These are phyloP conservation scores for Rhopalosiphum padi DNA, from an alignment of 1,140 invertebrate genomes.

Conservation along the genomic window DNA sequence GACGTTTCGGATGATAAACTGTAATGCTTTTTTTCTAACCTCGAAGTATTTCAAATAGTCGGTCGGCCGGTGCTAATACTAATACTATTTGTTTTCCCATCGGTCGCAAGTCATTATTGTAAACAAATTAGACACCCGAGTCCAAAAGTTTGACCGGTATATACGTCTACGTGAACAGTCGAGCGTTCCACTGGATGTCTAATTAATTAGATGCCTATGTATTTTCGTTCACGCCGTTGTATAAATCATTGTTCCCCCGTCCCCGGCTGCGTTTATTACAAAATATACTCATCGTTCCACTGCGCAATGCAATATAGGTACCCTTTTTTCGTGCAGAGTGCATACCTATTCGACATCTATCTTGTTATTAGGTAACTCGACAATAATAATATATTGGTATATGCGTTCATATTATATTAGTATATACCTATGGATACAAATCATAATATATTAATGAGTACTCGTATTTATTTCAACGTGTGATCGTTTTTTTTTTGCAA, in stretches of 20 bases:
- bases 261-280: not conserved
- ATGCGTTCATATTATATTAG: not conserved
- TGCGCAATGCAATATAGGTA: not conserved
- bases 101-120: constrained; percentile 9
- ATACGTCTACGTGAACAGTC: not conserved
- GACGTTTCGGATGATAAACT: constrained; percentile 9
- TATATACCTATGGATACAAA: no score
- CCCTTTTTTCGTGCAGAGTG: not conserved
- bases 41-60: constrained; percentile 11
- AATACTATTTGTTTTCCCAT: constrained; percentile 29
- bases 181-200: not conserved
- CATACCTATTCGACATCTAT: not conserved
- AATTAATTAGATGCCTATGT: constrained; percentile 10
- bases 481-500: not conserved
- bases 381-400: not conserved
- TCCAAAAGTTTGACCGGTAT: constrained; percentile 18
- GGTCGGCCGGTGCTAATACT: not conserved
- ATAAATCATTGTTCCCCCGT: not conserved
- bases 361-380: not conserved
- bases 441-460: not conserved
- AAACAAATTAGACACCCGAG: constrained; percentile 33
- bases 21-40: not conserved
- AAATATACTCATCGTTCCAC: not conserved
- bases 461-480: not conserved
- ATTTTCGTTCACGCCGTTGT: not conserved